phyloP scores from a whole-genome alignment of 1,140 invertebrate genomes.

The Neodiprion pinetum region DNA sequence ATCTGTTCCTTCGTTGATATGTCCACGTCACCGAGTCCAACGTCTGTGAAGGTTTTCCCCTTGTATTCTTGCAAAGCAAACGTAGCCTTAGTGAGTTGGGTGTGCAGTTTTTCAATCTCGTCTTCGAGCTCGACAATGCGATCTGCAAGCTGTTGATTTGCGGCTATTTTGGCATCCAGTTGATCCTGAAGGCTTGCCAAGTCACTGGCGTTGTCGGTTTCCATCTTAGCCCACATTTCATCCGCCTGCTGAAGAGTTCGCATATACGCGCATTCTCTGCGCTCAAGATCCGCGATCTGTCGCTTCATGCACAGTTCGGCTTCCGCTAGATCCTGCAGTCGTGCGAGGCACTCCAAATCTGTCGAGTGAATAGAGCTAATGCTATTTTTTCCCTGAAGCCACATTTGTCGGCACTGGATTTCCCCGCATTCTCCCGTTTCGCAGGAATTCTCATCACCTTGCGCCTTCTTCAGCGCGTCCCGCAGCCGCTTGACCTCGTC shows the following conservation, averaged over 20 bases:
- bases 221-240: constrained; percentile 75
- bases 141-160: constrained; percentile 42
- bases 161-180: constrained; percentile 38
- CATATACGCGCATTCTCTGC: constrained; percentile 71
- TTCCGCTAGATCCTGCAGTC: constrained; percentile 46
- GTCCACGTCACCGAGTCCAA: constrained; percentile 13
- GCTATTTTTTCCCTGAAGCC: constrained; percentile 37
- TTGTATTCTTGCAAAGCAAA: constrained; percentile 30
- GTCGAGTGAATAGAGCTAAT: constrained; percentile 40
- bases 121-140: constrained; percentile 41
- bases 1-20: constrained; percentile 19
- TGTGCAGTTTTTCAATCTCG: constrained; percentile 30
- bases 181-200: constrained; percentile 53
- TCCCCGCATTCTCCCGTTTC: constrained; percentile 38
- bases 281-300: constrained; percentile 69
- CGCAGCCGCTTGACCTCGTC: constrained; percentile 25
- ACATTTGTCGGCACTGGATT: constrained; percentile 30
- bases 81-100: constrained; percentile 20
- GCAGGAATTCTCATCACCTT: constrained; percentile 22
- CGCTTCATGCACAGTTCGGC: constrained; percentile 52
- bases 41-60: neutral
- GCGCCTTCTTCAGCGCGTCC: neutral
- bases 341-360: constrained; percentile 45
- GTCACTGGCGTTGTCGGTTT: constrained; percentile 49
- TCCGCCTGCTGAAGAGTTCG: constrained; percentile 78